Conservation (phyloP, 2,888 invertebrate genomes). For the Cheiracanthium punctorium region DNA sequence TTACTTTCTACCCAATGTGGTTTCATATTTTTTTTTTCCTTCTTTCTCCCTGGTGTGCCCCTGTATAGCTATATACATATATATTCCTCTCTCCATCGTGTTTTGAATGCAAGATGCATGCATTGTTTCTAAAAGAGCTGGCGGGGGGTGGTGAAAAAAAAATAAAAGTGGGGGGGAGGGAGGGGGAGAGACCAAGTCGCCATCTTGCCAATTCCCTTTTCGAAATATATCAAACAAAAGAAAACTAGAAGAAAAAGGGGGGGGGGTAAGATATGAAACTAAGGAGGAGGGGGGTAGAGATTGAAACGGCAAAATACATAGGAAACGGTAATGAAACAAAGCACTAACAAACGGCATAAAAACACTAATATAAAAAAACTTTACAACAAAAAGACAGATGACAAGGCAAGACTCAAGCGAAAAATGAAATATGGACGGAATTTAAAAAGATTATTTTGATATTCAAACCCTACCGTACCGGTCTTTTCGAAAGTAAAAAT, state of each 20-base stretch:
- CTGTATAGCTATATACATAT: conserved; percentile 3
- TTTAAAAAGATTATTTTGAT: conserved; percentile 68
- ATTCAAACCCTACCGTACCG: conserved; percentile 55
- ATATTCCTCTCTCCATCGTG: conserved; percentile 34
- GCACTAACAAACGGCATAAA: conserved; percentile 54
- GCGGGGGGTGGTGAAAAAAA: no score
- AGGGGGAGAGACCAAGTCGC: conserved; percentile 20
- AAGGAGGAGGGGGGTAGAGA: conserved; percentile 15
- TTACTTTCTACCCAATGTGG: conserved; percentile 50
- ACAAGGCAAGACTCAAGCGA: conserved; percentile 55
- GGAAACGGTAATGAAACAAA: conserved; percentile 67
- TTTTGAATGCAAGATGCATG: conserved; percentile 56
- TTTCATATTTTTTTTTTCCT: conserved; percentile 37
- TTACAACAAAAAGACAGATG: conserved; percentile 58
- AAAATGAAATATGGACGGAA: conserved; percentile 66
- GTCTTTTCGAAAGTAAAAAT: conserved; percentile 51
- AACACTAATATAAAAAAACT: not conserved
- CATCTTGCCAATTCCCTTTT: conserved; percentile 59
- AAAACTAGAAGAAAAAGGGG: conserved; percentile 28
- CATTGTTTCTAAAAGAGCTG: conserved; percentile 50
- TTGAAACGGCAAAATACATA: conserved; percentile 57
- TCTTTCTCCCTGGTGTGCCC: conserved; percentile 16
- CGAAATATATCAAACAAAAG: conserved; percentile 56
- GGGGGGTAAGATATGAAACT: conserved; percentile 3
- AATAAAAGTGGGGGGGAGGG: not conserved